These are phyloP conservation scores for Villa cingulata DNA, from an alignment of 2,888 invertebrate genomes.

Conservation along the genomic window DNA sequence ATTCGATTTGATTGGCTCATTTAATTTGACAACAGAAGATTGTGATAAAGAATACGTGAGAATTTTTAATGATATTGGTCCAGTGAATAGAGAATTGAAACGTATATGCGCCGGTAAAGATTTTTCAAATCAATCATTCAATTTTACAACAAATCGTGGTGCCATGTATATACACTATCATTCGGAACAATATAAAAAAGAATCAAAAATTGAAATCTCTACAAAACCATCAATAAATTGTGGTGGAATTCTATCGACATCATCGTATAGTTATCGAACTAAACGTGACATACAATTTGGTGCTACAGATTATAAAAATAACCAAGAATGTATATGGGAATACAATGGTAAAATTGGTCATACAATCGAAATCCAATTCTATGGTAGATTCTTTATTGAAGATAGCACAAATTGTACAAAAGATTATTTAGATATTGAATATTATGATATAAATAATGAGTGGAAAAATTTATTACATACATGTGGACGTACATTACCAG, in stretches of 20 bases:
- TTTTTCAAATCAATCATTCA: slow-evolving; percentile 12
- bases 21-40: slow-evolving; percentile 11
- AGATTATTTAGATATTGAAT: slow-evolving; percentile 47
- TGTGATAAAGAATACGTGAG: slow-evolving; percentile 44
- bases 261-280: slow-evolving; percentile 29
- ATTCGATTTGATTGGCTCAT: neutral
- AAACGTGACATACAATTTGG: slow-evolving; percentile 23
- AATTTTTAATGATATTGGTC: slow-evolving; percentile 37
- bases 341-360: slow-evolving; percentile 46
- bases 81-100: slow-evolving; percentile 32
- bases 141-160: slow-evolving; percentile 28
- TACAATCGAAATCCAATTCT: slow-evolving; percentile 50
- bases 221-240: slow-evolving; percentile 32
- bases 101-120: slow-evolving; percentile 39
- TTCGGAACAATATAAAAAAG: slow-evolving; percentile 31
- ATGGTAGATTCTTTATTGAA: slow-evolving; percentile 63
- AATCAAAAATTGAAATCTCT: slow-evolving; percentile 24
- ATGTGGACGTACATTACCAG: slow-evolving; percentile 56
- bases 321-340: slow-evolving; percentile 70
- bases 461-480: too few species aligned
- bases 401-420: slow-evolving; percentile 52
- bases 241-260: slow-evolving; percentile 39
- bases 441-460: slow-evolving; percentile 31
- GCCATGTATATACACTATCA: slow-evolving; percentile 56
- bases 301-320: slow-evolving; percentile 45